Evolutionary conservation across 2,113 vertebrate species (phyloP), one percentile per base, ranked within the genome.

Genomic region (Bucco capensis): DNA sequence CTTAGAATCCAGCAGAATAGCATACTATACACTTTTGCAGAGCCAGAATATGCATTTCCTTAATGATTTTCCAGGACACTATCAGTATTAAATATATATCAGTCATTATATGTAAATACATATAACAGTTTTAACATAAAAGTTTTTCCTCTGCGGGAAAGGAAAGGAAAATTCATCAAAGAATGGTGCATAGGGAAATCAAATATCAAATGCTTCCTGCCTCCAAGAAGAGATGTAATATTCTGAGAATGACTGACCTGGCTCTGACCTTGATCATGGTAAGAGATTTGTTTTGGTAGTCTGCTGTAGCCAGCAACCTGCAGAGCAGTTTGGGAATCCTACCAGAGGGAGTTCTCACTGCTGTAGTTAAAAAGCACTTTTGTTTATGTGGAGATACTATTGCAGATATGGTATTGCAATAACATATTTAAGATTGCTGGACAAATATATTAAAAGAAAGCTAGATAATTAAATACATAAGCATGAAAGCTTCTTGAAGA

Each of bases 231-330:
- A 95, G 94, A 96, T 95, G 95, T 95, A 97, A 98, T 97, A 97
- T 98, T 97, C 97, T 96, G 94, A 96, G 95, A 97, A 96, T 97
- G 96, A 96, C 95, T 97, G 98, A 98, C 98, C 98, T 94, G 78
- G 33, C 83, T 83, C 85, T 98, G 98, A 98, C 98, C 98, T 97
- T 96, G 95, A 97, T 96, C 95, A 96, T 92, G 96, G 97, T 98
- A 98, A 98, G 98, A 98, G 97, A 98, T 98, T 98, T 98, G 98
- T 98, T 98, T 98, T 98, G 96, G 93, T 97, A 98, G 98, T 98
- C 98, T 96, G 96, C 97, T 97, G 86, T 93, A 97, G 97, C 96
- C 95, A 98, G 97, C 97, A 97, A 98, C 98, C 98, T 98, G 98
- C 98, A 96, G 98, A 98, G 98, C 98, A 97, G 96, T 91, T 97